These are phyloP conservation scores for Xylocampa areola DNA, from an alignment of 2,888 invertebrate species.

Conservation along the genomic window DNA sequence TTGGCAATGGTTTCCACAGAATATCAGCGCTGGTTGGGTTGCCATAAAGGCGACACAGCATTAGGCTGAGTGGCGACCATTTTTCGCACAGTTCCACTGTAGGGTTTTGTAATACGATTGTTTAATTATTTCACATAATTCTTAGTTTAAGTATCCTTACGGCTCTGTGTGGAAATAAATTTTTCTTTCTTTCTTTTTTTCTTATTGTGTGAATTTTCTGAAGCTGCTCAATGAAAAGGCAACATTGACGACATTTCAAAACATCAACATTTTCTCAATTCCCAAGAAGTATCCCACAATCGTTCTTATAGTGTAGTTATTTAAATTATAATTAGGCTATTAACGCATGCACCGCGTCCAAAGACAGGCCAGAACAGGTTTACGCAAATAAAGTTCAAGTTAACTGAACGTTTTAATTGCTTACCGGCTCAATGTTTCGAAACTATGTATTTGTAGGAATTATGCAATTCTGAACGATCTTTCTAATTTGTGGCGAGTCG, in stretches of 20 bases:
- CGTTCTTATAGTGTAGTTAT: slow-evolving; percentile 28
- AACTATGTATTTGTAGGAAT: slow-evolving; percentile 49
- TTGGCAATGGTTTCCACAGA: too few relatives aligned
- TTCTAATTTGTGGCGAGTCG: slow-evolving; percentile 34
- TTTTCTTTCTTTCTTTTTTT: too few relatives aligned
- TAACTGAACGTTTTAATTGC: slow-evolving; percentile 48
- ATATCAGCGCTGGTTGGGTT: too few relatives aligned
- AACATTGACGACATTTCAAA: not conserved
- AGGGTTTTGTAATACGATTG: too few relatives aligned
- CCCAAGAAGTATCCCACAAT: slow-evolving; percentile 24
- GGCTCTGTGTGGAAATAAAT: too few relatives aligned
- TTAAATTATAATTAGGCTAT: slow-evolving; percentile 56
- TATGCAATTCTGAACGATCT: slow-evolving; percentile 40
- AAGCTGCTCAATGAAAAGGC: too few relatives aligned
- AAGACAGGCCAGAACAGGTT: slow-evolving; percentile 53
- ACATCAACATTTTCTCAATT: slow-evolving; percentile 12
- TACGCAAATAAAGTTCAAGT: slow-evolving; percentile 58
- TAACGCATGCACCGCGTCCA: slow-evolving; percentile 39
- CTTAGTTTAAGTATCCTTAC: too few relatives aligned
- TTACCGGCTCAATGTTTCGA: slow-evolving; percentile 31
- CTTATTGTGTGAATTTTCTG: too few relatives aligned
- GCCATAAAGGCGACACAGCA: too few relatives aligned
- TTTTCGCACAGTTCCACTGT: too few relatives aligned
- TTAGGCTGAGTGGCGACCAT: too few relatives aligned
- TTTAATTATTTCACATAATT: too few relatives aligned